Conservation (phyloP, 1,140 invertebrate genomes). For the Plodia interpunctella region DNA sequence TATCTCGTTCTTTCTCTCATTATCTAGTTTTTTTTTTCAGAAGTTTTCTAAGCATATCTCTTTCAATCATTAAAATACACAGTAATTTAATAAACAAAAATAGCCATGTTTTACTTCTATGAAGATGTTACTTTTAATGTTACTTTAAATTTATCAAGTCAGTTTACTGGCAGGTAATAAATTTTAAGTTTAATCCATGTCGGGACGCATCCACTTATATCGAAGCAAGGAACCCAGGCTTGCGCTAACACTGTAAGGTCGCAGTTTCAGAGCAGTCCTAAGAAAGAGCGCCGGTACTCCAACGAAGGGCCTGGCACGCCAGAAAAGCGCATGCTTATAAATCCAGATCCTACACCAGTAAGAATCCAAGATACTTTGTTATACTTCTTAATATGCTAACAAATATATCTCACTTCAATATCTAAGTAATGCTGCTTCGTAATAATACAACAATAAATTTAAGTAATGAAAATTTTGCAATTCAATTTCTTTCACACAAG, state of each 20-base stretch:
- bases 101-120: too few relatives aligned
- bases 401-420: not conserved
- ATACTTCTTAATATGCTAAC: not conserved
- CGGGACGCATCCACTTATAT: slow-evolving; percentile 21
- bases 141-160: not conserved
- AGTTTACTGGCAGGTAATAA: not conserved
- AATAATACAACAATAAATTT: too few relatives aligned
- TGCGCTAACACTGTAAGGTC: slow-evolving; percentile 49
- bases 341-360: slow-evolving; percentile 74
- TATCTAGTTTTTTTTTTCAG: too few relatives aligned
- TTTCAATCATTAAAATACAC: too few relatives aligned
- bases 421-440: not conserved
- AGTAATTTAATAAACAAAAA: too few relatives aligned
- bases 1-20: too few relatives aligned
- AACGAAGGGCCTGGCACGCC: slow-evolving; percentile 64
- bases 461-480: too few relatives aligned
- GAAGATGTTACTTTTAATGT: not conserved
- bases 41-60: too few relatives aligned
- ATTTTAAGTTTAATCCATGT: not conserved
- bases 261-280: slow-evolving; percentile 73
- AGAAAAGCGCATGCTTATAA: slow-evolving; percentile 75
- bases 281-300: slow-evolving; percentile 66
- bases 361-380: slow-evolving; percentile 28
- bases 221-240: slow-evolving; percentile 18
- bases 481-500: too few relatives aligned